A percentile compares a stretch with the other conserved stretches of the same genome.
Conservation (phyloP, 2,888 invertebrate genomes). For the Leucophenga maculata region DNA sequence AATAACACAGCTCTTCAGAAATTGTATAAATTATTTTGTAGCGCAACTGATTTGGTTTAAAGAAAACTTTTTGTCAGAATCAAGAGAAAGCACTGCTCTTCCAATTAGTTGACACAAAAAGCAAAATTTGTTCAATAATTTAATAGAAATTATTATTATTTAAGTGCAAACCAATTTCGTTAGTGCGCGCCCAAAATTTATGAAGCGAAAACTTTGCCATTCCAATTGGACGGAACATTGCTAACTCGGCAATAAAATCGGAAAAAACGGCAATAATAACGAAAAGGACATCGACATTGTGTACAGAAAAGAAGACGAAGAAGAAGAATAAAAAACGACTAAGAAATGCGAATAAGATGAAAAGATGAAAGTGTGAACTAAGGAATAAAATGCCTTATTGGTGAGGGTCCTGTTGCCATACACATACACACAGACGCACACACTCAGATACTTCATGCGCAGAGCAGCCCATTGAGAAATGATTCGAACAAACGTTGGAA, state of each 20-base stretch:
- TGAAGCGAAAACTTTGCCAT: conserved; percentile 18
- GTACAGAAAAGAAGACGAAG: too few relatives aligned
- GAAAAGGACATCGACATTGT: background rate
- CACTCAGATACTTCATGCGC: background rate
- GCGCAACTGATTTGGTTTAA: conserved; percentile 20
- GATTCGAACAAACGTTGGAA: conserved; percentile 45
- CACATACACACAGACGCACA: background rate
- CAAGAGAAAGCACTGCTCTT: conserved; percentile 6
- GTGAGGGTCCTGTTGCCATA: background rate
- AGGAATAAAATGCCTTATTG: background rate
- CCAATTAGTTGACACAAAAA: conserved; percentile 51
- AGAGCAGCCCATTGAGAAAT: background rate
- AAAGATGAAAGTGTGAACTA: background rate
- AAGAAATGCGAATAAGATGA: background rate
- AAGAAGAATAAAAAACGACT: too few relatives aligned
- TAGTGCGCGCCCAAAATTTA: conserved; percentile 38
- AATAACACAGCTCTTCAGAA: conserved; percentile 18
- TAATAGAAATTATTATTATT: conserved; percentile 63
- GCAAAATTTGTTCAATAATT: conserved; percentile 51
- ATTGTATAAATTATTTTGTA: background rate
- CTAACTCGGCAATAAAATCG: conserved; percentile 4
- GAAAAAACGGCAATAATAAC: background rate
- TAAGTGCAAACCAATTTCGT: conserved; percentile 54
- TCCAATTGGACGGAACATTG: background rate
- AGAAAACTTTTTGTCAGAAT: too few relatives aligned